These are phyloP conservation scores for Drosophila ercepeae DNA, from an alignment of 1,140 invertebrate species.

Conservation along the genomic window DNA sequence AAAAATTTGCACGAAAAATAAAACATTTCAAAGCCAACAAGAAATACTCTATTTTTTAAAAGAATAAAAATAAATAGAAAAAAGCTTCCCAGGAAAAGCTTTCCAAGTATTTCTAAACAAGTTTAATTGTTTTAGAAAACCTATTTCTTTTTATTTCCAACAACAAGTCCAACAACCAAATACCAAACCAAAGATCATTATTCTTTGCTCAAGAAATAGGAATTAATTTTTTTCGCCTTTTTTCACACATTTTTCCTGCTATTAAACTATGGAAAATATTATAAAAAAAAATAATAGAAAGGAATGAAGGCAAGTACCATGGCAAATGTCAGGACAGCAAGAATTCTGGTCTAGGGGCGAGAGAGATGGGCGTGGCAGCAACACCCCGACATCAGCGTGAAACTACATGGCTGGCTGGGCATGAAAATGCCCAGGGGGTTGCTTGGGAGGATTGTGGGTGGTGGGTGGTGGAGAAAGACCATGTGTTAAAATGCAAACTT, in stretches of 20 bases:
- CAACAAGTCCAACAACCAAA: too few species aligned
- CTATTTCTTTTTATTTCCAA: too few species aligned
- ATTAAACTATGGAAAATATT: conserved; percentile 24
- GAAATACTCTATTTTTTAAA: conserved; percentile 18
- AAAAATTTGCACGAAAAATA: conserved; percentile 33
- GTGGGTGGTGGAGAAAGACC: not conserved
- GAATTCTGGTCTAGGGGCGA: conserved; percentile 34
- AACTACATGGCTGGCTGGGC: conserved; percentile 77
- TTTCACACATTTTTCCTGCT: conserved; percentile 13
- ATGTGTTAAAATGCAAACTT: conserved; percentile 80
- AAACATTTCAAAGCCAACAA: not conserved
- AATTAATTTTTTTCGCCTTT: conserved; percentile 14
- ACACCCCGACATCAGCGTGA: conserved; percentile 75
- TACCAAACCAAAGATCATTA: conserved; percentile 8
- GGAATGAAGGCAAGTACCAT: conserved; percentile 19
- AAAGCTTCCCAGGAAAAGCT: too few species aligned
- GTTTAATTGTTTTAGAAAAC: too few species aligned
- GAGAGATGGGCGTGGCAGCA: conserved; percentile 55
- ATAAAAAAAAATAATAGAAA: not conserved
- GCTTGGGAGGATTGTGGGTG: too few species aligned
- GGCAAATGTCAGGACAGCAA: conserved; percentile 69
- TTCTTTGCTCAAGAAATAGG: conserved; percentile 3
- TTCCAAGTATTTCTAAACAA: too few species aligned
- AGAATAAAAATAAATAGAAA: not conserved
- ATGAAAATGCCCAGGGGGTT: conserved; percentile 62